These are phyloP conservation scores for Dendrolimus punctatus DNA, from an alignment of 1,140 invertebrate genomes.

Conservation along the genomic window DNA sequence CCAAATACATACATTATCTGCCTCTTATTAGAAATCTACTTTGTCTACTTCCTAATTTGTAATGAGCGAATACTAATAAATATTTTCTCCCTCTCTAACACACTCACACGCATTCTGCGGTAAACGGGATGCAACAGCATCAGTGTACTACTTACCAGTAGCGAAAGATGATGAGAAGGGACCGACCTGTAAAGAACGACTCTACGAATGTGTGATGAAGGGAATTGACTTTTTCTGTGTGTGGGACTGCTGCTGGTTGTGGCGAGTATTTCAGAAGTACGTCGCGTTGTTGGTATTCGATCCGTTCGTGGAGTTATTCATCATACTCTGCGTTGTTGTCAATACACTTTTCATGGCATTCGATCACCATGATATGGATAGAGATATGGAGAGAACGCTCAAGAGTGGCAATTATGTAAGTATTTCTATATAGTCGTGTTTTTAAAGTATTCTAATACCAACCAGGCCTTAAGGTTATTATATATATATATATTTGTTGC, in stretches of 20 bases:
- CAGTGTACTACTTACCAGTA: slow-evolving; percentile 95
- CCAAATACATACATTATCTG: too few species aligned
- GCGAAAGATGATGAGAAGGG: slow-evolving; percentile 90
- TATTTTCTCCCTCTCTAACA: slow-evolving; percentile 55
- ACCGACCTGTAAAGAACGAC: slow-evolving; percentile 89
- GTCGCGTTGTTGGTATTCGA: slow-evolving; percentile 95
- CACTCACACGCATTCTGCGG: slow-evolving; percentile 57
- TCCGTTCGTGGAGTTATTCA: slow-evolving; percentile 98
- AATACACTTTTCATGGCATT: slow-evolving; percentile 99
- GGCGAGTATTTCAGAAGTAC: slow-evolving; percentile 92
- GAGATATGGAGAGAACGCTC: slow-evolving; percentile 86
- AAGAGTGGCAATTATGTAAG: slow-evolving; percentile 96
- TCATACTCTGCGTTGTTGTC: slow-evolving; percentile 97
- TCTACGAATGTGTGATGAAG: slow-evolving; percentile 81
- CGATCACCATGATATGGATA: slow-evolving; percentile 96
- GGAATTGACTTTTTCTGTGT: slow-evolving; percentile 95
- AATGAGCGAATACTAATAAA: slow-evolving; percentile 72
- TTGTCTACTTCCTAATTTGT: slow-evolving; percentile 15
- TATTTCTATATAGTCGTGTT: slow-evolving; percentile 20
- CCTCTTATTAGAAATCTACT: too few species aligned
- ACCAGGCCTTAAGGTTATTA: too few species aligned
- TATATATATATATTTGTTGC: too few species aligned
- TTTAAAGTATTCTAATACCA: neutral
- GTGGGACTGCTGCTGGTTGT: slow-evolving; percentile 96
- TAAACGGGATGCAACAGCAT: slow-evolving; percentile 79